Base-by-base conservation (phyloP, 2,888 invertebrate species). In the Vesta saturnalis region DNA sequence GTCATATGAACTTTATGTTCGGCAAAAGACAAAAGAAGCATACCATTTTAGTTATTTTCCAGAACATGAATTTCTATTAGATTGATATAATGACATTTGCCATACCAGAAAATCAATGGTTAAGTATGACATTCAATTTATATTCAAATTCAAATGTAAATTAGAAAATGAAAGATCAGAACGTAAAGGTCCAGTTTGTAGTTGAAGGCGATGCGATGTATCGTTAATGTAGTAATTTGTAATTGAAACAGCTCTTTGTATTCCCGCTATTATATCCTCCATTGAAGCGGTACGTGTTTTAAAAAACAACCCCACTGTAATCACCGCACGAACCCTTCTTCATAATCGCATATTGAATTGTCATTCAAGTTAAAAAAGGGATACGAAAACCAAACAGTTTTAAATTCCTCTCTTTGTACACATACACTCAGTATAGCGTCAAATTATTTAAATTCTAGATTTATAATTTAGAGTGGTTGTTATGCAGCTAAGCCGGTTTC, bases 291-390 rank as follows among this genome's bases (percentile, higher is more conserved):
- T 77, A 73, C 75, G 77, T 77, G 76, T 78, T 78, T 79, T 76
- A 79, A 79, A 79, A 80, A 79, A 78, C 77, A 76, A 75, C 80
- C 80, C 79, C 77, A 74, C 78, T 74, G 78, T 80, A 80, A 80
- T 80, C 79, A 80, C 76, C 76, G 76, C 35, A 65, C 67, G 78
- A 79, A 79, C 80, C 82, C 80, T 80, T 80, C 79, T 39, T n/a
- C 76, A 74, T 81, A 80, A 82, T 80, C 81, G 80, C 79, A 79
- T 79, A 81, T 81, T 81, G 80, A 81, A 80, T 81, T 81, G 81
- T 81, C 80, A 77, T 78, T 77, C 78, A 76, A 6, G 39, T 39
- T 77, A 77, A 79, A 77, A 77, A 74, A 77, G 76, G 77, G 70
- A 59, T 62, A 23, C 18, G 12, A 52, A 73, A 76, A 78, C 78